A percentile compares a stretch with the other conserved stretches of the same genome.
These are phyloP conservation scores for Tetragnatha versicolor DNA, from an alignment of 1,140 invertebrate genomes.

Conservation along the genomic window DNA sequence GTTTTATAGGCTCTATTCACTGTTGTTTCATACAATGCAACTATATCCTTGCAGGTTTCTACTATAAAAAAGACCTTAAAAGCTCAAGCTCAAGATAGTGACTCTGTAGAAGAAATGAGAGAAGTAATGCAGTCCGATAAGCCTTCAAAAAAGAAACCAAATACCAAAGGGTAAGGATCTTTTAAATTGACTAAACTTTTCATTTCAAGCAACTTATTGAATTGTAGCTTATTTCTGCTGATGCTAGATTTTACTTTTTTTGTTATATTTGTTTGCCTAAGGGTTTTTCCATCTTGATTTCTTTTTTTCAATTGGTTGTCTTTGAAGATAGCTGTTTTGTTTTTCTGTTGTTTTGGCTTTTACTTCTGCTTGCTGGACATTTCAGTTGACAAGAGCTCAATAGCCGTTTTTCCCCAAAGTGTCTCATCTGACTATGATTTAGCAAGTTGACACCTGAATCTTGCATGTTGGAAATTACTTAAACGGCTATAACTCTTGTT, in stretches of 20 bases:
- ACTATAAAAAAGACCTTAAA: conserved; percentile 85
- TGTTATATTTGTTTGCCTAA: not conserved
- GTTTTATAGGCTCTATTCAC: too few species aligned
- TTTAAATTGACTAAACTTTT: not conserved
- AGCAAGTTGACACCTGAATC: too few species aligned
- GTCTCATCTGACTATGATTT: too few species aligned
- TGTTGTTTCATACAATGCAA: too few species aligned
- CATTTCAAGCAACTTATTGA: not conserved
- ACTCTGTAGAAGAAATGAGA: conserved; percentile 67
- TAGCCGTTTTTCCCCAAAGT: too few species aligned
- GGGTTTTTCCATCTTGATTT: too few species aligned
- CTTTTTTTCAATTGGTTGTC: too few species aligned
- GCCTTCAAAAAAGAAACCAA: conserved; percentile 65
- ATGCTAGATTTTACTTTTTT: not conserved
- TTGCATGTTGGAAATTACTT: too few species aligned
- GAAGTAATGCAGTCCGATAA: conserved; percentile 67
- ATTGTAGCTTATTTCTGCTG: not conserved
- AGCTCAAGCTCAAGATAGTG: conserved; percentile 74
- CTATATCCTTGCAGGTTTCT: conserved; percentile 69
- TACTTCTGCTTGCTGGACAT: too few species aligned
- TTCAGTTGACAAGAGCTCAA: too few species aligned
- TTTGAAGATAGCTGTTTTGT: too few species aligned
- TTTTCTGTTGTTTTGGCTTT: too few species aligned
- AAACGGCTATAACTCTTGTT: conserved; percentile 22
- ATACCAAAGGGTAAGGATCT: conserved; percentile 66